Evolutionary conservation across 1,140 invertebrate genomes (phyloP).

Genomic region (Venustaconcha ellipsiformis): DNA sequence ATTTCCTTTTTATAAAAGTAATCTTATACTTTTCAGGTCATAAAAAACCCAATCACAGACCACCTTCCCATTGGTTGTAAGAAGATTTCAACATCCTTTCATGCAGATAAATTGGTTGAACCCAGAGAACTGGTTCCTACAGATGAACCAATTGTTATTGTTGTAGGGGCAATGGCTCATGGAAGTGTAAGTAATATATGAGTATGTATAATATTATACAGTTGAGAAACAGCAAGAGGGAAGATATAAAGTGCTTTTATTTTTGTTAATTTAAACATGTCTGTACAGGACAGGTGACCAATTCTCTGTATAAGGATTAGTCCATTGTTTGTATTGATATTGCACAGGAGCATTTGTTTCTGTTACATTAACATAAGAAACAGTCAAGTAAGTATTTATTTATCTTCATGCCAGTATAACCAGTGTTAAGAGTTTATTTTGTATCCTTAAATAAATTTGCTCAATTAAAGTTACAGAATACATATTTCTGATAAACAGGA

Average conservation of each 20-base stretch:
- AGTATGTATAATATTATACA: neutral
- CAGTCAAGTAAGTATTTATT: too few species aligned
- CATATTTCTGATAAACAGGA: too few species aligned
- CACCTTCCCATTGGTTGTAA: conserved; percentile 96
- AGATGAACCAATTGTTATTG: conserved; percentile 88
- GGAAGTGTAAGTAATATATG: conserved; percentile 79
- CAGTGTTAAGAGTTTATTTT: too few species aligned
- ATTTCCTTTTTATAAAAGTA: neutral
- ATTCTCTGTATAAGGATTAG: too few species aligned
- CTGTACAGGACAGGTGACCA: too few species aligned
- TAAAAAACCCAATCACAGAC: conserved; percentile 96
- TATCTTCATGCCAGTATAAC: too few species aligned
- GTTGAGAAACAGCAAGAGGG: neutral
- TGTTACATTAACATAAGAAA: too few species aligned
- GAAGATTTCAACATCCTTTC: conserved; percentile 93
- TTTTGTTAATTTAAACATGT: too few species aligned
- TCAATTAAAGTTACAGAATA: too few species aligned
- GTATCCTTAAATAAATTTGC: too few species aligned
- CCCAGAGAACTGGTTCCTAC: conserved; percentile 85
- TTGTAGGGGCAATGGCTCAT: conserved; percentile 98
- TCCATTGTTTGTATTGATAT: too few species aligned
- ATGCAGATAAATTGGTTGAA: conserved; percentile 82
- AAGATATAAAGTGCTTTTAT: neutral
- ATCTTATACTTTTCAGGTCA: conserved; percentile 74
- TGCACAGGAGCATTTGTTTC: too few species aligned